Evolutionary conservation across 2,797 vertebrate genomes (phyloP).

Genomic region (Gephyroberyx darwinii): DNA sequence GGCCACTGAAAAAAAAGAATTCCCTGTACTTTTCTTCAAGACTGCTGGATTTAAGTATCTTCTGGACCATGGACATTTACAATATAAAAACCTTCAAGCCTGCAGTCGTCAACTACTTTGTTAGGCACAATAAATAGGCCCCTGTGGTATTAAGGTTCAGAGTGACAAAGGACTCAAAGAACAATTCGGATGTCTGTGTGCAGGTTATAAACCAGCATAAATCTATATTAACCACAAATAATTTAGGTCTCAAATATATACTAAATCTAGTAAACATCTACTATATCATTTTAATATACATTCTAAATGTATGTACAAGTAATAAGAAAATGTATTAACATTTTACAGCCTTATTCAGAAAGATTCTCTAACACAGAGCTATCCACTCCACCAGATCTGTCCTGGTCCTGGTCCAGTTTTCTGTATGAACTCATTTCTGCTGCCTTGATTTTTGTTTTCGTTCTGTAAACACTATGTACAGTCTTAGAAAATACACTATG

Average conservation of each 20-base stretch:
- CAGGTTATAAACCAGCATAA: constrained; percentile 72
- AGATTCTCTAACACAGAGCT: constrained; percentile 76
- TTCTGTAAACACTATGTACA: constrained; percentile 84
- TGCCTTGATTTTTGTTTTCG: constrained; percentile 81
- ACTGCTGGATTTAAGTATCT: constrained; percentile 72
- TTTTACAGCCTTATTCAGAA: constrained; percentile 73
- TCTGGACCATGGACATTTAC: constrained; percentile 67
- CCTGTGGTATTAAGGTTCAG: constrained; percentile 79
- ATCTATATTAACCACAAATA: constrained; percentile 77
- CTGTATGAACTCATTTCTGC: constrained; percentile 75
- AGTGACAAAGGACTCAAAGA: constrained; percentile 72
- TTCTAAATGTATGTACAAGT: constrained; percentile 81
- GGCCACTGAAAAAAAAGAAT: constrained; percentile 44
- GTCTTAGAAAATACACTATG: constrained; percentile 64
- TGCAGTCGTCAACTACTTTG: constrained; percentile 66
- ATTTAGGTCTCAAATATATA: constrained; percentile 78
- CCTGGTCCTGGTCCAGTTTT: constrained; percentile 82
- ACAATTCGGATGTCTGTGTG: constrained; percentile 67
- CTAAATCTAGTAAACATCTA: constrained; percentile 77
- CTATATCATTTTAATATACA: constrained; percentile 77
- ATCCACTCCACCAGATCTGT: constrained; percentile 65
- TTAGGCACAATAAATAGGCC: constrained; percentile 78
- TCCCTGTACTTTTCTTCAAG: constrained; percentile 59
- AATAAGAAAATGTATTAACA: constrained; percentile 69
- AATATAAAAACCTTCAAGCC: constrained; percentile 71